Percentiles rank a stretch among this genome's conserved stretches.
phyloP scores from a whole-genome alignment of 2,888 invertebrate genomes.

The Drosophila leonis region DNA sequence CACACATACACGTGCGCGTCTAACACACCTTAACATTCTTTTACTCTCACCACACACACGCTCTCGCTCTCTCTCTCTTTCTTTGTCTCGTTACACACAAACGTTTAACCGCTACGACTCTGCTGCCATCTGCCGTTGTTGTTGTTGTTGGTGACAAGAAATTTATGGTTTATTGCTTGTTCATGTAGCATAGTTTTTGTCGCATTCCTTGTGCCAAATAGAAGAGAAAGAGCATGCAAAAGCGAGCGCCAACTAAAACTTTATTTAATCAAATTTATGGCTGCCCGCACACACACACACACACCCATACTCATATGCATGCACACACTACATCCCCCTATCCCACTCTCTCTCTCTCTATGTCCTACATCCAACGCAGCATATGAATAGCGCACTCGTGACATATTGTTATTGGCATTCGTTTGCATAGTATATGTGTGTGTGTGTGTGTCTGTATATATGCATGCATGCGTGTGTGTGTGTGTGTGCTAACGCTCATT shows the following conservation, averaged over 20 bases:
- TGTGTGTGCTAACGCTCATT: slow-evolving; percentile 40
- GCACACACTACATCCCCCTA: neutral
- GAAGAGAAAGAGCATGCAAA: slow-evolving; percentile 30
- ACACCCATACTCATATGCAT: neutral
- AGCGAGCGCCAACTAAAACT: slow-evolving; percentile 65
- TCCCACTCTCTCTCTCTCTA: neutral
- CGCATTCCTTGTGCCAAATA: slow-evolving; percentile 70
- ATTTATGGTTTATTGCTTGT: slow-evolving; percentile 81
- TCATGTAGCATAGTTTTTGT: slow-evolving; percentile 78
- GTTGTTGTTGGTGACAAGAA: slow-evolving; percentile 66
- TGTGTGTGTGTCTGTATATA: neutral
- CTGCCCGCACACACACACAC: slow-evolving; percentile 24
- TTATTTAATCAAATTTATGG: slow-evolving; percentile 83
- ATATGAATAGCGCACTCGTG: slow-evolving; percentile 44
- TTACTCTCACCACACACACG: slow-evolving; percentile 8
- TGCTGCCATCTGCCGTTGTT: slow-evolving; percentile 35
- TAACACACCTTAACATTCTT: slow-evolving; percentile 48
- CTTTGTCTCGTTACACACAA: slow-evolving; percentile 45
- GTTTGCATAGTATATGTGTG: slow-evolving; percentile 9
- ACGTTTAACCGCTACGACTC: slow-evolving; percentile 56
- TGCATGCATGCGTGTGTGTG: slow-evolving; percentile 15
- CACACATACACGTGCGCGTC: slow-evolving; percentile 30
- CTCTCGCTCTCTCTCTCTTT: slow-evolving; percentile 1
- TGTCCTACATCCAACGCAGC: slow-evolving; percentile 7
- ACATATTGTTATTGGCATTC: slow-evolving; percentile 73